phyloP scores from a whole-genome alignment of 2,113 vertebrate genomes.

The Sterna hirundo region DNA sequence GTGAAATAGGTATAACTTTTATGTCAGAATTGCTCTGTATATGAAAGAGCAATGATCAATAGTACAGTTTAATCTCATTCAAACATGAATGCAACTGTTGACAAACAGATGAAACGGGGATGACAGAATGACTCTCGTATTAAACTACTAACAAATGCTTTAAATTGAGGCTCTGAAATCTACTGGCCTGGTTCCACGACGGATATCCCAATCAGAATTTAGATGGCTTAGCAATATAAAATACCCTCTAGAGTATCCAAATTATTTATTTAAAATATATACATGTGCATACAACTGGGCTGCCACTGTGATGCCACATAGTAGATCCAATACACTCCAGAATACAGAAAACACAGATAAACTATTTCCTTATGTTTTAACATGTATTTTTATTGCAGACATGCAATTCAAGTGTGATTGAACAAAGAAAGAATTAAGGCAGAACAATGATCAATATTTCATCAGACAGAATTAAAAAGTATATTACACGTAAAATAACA shows the following conservation, averaged over 20 bases:
- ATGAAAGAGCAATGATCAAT: slow-evolving; percentile 26
- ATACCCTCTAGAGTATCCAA: slow-evolving; percentile 56
- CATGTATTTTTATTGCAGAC: neutral
- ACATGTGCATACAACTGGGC: neutral
- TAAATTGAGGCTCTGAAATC: slow-evolving; percentile 65
- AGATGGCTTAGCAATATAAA: slow-evolving; percentile 54
- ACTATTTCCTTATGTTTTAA: neutral
- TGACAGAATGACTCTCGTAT: slow-evolving; percentile 54
- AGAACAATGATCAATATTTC: neutral
- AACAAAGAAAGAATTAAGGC: neutral
- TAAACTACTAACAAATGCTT: slow-evolving; percentile 62
- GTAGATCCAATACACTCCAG: neutral
- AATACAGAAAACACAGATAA: neutral
- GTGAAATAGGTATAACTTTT: slow-evolving; percentile 25
- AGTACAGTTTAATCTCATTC: slow-evolving; percentile 40
- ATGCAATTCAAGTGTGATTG: neutral
- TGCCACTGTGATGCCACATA: slow-evolving; percentile 40
- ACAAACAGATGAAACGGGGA: slow-evolving; percentile 47
- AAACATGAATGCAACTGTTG: slow-evolving; percentile 49
- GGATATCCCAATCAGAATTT: slow-evolving; percentile 16
- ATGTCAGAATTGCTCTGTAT: slow-evolving; percentile 28
- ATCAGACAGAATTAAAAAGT: neutral
- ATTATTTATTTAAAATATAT: slow-evolving; percentile 46
- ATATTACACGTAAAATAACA: neutral
- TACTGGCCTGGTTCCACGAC: slow-evolving; percentile 43